Evolutionary conservation across 30 jellyfish, hydroid and myxozoan species (phyloP).

Genomic region (Pelagia noctiluca): DNA sequence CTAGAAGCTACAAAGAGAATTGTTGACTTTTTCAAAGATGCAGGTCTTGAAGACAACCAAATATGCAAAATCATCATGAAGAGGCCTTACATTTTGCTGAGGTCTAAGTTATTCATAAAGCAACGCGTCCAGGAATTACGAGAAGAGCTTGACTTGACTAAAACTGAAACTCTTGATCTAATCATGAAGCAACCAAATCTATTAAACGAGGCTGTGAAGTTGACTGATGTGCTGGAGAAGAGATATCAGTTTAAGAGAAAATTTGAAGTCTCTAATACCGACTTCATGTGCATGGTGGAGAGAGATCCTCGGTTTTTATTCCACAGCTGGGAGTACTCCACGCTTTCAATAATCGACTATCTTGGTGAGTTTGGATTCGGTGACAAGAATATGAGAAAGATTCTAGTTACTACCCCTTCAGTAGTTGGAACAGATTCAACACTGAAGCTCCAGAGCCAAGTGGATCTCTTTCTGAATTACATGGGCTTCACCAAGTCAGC

Average conservation of each 20-base stretch:
- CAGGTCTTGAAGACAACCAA: conserved; percentile 48
- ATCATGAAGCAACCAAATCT: conserved; percentile 52
- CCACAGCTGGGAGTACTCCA: conserved; percentile 42
- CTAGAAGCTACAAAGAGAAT: conserved; percentile 39
- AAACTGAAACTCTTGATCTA: conserved; percentile 43
- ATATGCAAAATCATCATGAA: conserved; percentile 48
- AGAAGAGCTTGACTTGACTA: conserved; percentile 66
- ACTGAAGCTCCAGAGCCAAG: conserved; percentile 46
- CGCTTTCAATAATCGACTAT: conserved; percentile 40
- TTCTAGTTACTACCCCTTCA: conserved; percentile 44
- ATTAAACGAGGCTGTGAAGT: conserved; percentile 48
- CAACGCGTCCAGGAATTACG: conserved; percentile 46
- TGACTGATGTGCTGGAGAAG: conserved; percentile 28
- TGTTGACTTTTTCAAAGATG: conserved; percentile 53
- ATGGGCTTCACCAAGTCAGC: conserved; percentile 52
- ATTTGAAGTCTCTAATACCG: conserved; percentile 32
- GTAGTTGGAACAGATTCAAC: conserved; percentile 52
- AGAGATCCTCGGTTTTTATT: conserved; percentile 63
- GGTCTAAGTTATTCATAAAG: conserved; percentile 16
- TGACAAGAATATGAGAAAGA: conserved; percentile 44
- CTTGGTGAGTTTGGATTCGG: conserved; percentile 2
- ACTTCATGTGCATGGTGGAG: conserved; percentile 65
- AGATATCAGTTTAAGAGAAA: conserved; percentile 48
- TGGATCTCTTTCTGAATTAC: conserved; percentile 44
- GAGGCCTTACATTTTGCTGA: conserved; percentile 43